phyloP scores from a whole-genome alignment of 2,888 invertebrate species.

The Idaea biselata region DNA sequence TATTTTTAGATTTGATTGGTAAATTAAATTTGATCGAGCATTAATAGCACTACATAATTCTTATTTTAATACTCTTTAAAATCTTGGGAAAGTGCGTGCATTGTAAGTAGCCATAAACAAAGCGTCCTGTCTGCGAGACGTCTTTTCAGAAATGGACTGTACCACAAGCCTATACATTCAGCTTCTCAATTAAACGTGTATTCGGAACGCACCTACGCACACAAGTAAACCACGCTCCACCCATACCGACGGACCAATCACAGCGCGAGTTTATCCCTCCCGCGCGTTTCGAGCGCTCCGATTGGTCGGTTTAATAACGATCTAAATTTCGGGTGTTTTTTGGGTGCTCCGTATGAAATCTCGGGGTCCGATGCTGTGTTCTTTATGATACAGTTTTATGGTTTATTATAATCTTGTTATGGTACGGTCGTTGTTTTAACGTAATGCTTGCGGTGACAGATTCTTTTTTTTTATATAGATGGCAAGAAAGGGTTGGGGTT shows the following conservation, averaged over 20 bases:
- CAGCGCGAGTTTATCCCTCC: conserved; percentile 54
- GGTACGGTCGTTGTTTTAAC: conserved; percentile 64
- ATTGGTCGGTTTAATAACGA: conserved; percentile 67
- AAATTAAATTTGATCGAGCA: no score
- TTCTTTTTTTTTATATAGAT: conserved; percentile 21
- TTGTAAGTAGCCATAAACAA: no score
- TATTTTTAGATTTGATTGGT: no score
- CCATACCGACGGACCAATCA: conserved; percentile 57
- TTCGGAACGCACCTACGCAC: conserved; percentile 58
- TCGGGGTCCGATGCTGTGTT: conserved; percentile 39
- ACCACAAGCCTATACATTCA: conserved; percentile 18
- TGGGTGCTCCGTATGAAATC: conserved; percentile 68
- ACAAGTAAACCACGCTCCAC: conserved; percentile 53
- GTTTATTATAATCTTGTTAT: conserved; percentile 73
- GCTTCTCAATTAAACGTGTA: conserved; percentile 59
- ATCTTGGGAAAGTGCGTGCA: no score
- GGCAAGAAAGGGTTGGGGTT: conserved; percentile 19
- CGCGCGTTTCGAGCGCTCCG: conserved; percentile 46
- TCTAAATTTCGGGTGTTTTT: conserved; percentile 72
- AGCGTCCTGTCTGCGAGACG: neutral
- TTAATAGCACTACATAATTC: no score
- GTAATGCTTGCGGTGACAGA: conserved; percentile 54
- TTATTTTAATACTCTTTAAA: no score
- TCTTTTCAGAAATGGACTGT: neutral
- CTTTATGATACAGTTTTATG: conserved; percentile 27